These are phyloP conservation scores for Sorex fumeus DNA, from an alignment of 2,113 vertebrate genomes.

Conservation along the genomic window DNA sequence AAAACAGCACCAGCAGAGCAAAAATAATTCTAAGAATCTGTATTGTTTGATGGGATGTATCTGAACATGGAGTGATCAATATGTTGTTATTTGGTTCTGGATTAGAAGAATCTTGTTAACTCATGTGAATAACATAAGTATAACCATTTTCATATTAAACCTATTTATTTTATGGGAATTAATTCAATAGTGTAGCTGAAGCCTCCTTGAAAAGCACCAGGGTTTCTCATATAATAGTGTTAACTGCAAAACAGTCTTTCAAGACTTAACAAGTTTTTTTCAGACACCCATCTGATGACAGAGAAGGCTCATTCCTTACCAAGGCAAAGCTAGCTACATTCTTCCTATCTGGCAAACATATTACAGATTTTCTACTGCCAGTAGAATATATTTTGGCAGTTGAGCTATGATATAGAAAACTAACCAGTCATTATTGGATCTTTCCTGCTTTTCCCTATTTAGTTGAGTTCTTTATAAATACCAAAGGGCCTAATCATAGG, in stretches of 20 bases:
- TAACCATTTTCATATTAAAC: neutral
- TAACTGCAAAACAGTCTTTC: neutral
- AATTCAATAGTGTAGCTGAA: neutral
- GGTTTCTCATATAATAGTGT: neutral
- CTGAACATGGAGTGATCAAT: neutral
- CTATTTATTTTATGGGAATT: neutral
- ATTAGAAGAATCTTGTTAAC: neutral
- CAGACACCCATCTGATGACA: neutral
- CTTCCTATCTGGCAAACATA: neutral
- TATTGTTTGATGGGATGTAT: neutral
- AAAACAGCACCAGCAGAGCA: no score
- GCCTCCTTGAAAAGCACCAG: neutral
- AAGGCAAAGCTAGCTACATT: neutral
- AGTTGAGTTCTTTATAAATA: constrained; percentile 19
- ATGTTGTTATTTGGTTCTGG: neutral
- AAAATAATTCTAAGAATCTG: no score
- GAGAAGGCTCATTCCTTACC: neutral
- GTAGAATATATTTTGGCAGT: neutral
- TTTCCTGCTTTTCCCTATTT: neutral
- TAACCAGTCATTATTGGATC: neutral
- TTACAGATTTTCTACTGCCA: neutral
- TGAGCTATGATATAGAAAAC: neutral
- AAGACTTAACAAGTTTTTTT: neutral
- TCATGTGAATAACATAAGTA: neutral
- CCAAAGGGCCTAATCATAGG: neutral